These are phyloP conservation scores for Amaurobius ferox DNA, from an alignment of 2,888 invertebrate genomes.

Conservation along the genomic window DNA sequence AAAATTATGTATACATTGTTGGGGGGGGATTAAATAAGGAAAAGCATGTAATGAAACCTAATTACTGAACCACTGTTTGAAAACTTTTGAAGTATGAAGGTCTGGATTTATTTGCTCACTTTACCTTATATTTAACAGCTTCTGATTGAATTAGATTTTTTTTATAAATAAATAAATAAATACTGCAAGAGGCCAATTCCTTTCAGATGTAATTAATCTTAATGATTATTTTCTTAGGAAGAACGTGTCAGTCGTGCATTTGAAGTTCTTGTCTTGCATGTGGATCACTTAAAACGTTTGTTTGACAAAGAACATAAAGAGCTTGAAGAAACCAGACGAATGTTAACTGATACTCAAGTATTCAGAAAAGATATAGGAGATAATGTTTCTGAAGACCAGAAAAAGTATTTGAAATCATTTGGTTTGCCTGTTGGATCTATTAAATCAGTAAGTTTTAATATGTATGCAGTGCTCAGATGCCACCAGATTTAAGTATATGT, in stretches of 20 bases:
- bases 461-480: not conserved
- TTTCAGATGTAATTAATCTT: too few species aligned
- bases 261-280: conserved; percentile 81
- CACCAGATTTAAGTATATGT: too few species aligned
- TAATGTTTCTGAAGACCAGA: conserved; percentile 54
- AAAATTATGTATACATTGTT: too few species aligned
- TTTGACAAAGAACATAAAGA: conserved; percentile 81
- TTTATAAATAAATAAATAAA: too few species aligned
- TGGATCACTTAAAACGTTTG: conserved; percentile 81
- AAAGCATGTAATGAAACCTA: too few species aligned
- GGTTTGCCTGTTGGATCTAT: conserved; percentile 61
- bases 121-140: too few species aligned
- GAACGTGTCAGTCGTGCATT: conserved; percentile 81
- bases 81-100: too few species aligned
- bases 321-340: conserved; percentile 81
- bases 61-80: too few species aligned
- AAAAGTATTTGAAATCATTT: conserved; percentile 50
- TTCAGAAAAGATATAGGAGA: conserved; percentile 45
- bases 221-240: conserved; percentile 77
- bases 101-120: too few species aligned
- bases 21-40: too few species aligned
- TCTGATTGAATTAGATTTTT: too few species aligned
- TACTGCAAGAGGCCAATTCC: too few species aligned
- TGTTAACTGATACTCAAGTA: conserved; percentile 60
- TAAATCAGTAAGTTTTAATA: conserved; percentile 61